Base-by-base conservation (phyloP, 1,140 invertebrate genomes). In the Campoletis sonorensis region DNA sequence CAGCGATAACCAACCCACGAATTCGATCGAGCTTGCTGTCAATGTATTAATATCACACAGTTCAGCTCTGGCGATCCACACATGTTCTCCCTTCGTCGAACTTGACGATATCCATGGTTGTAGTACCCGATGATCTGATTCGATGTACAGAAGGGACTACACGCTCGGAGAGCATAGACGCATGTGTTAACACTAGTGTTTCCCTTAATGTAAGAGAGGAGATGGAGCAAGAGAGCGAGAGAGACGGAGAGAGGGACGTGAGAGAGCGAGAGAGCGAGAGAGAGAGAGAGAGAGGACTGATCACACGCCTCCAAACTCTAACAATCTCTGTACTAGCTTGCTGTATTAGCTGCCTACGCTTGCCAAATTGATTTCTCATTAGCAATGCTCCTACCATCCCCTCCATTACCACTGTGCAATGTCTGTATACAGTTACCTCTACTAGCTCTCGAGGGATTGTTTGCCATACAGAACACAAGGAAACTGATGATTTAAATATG, bases 341-440 rank as follows among this genome's bases (percentile, higher is more conserved):
- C 54, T 73, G 30, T 77, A 77, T 40, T 21, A 23, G 51, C 73
- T 77, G 73, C 73, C 64, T 77, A 77, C 49, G 51, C 51, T 77
- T 77, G 73, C 73, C 73, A 77, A 77, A 77, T 77, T 77, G 73
- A 77, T 77, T 77, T 77, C 73, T 77, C 73, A 77, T 77, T 77
- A 77, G 73, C 27, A 54, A 37, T 61, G 73, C 73, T 7, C 16
- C 73, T 40, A 33, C 23, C 45, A 10, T 40, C 26, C 30, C 11
- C 26, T 70, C 67, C 15, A 30, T 70, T 70, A 27, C 30, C 30
- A 18, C 1, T 70, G 67, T 70, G n/a, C 67, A 70, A 70, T 15
- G 16, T 18, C 67, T 4, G n/a, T 70, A 70, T 70, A 15, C n/a
- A 23, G 61, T 23, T n/a, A 64, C 23, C 21, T n/a, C n/a, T 21